Base-by-base conservation (phyloP, 1,140 invertebrate species). In the Drosophila pruinosa region DNA sequence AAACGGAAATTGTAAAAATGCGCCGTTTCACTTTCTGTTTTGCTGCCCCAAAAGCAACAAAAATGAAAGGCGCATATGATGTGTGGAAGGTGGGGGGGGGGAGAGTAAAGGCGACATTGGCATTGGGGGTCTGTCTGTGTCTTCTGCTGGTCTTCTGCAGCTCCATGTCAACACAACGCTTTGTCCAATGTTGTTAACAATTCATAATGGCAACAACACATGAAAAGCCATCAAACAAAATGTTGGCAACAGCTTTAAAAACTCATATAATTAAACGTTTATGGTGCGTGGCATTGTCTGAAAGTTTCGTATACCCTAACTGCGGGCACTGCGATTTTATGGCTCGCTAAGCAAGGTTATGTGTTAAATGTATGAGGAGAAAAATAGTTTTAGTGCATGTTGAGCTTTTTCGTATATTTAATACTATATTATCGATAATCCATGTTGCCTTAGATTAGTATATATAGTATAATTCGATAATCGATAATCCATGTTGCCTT, bases 1-100 rank as follows among this genome's bases (percentile, higher is more conserved):
- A 80, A 80, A 80, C 72, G 78, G 72, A 81, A 80, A 80, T 81
- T 81, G 68, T 54, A 52, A 68, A 75, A 72, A 72, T 41, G 19
- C 34, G 56, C 15, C 61, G 57, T 78, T 76, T 78, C 72, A 75
- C 75, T 67, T 75, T 78, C 57, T 43, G 36, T 50, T 69, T 28
- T 47, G 21, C 52, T 52, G 19, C 45, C 24, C 22, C 10, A 34
- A 34, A 12, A 4, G 24, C 24, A 10, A 34, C 31, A 34, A 7
- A 26, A 26, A 19, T 45, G 41, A 45, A 45, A 12, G 41, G 22
- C 43, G 31, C n/a, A 1, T 4, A 34, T 34, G 10, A 8, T 28
- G 5, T 28, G 26, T 28, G n/a, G n/a, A n/a, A n/a, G n/a, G 5
- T 28, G 26, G 31, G 31, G 31, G n/a, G 12, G n/a, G 3, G 31